phyloP scores from a whole-genome alignment of 2,888 invertebrate genomes.

The Drosophila ustulata region DNA sequence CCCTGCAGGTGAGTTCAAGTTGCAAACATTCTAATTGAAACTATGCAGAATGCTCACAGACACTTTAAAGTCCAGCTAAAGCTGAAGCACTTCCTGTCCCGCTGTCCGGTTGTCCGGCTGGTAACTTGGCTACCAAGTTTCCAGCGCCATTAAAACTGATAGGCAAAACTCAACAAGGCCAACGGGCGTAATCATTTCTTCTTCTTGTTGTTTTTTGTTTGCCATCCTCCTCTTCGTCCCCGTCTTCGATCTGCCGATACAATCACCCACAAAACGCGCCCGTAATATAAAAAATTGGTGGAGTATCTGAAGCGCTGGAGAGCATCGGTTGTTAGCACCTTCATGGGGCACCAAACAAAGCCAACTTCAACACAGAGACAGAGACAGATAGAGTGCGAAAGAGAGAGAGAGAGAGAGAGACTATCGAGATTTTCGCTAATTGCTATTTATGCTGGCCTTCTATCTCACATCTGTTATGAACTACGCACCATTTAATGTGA shows the following conservation, averaged over 20 bases:
- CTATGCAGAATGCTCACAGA: conserved; percentile 20
- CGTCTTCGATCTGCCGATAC: not conserved
- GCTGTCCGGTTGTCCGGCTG: conserved; percentile 17
- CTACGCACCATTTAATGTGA: not conserved
- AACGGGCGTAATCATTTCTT: conserved; percentile 14
- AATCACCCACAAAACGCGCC: conserved; percentile 10
- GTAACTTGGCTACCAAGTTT: conserved; percentile 46
- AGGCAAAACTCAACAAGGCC: conserved; percentile 27
- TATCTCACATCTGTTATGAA: not conserved
- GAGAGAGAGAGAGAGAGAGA: not conserved
- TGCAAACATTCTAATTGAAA: conserved; percentile 45
- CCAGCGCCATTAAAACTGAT: conserved; percentile 45
- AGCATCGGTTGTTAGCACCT: conserved; percentile 51
- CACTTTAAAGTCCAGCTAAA: conserved; percentile 15
- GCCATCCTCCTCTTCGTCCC: too few species aligned
- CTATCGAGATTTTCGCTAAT: conserved; percentile 20
- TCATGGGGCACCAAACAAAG: conserved; percentile 1
- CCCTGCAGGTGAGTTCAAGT: conserved; percentile 89
- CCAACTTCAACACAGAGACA: not conserved
- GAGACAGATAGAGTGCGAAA: not conserved
- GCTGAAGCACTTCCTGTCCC: conserved; percentile 6
- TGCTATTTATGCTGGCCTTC: conserved; percentile 6
- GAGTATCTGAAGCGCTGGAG: conserved; percentile 27
- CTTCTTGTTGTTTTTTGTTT: not conserved
- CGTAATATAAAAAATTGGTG: conserved; percentile 56